Evolutionary conservation across 1,140 invertebrate genomes (phyloP), one percentile per base, ranked within the genome.

Genomic region (Danaus plexippus): DNA sequence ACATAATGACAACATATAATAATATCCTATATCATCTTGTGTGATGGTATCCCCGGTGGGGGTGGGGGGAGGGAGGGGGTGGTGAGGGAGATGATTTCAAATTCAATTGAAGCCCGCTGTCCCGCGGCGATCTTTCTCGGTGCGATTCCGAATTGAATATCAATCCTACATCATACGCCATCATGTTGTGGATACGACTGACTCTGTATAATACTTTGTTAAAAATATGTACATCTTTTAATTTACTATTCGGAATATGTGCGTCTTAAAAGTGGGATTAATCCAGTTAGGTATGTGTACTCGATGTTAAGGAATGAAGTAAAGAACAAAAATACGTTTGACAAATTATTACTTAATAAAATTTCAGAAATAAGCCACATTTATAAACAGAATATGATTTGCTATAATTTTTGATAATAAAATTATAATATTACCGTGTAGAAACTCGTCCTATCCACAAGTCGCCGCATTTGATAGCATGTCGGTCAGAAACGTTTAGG

Each of bases 121-220:
- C 82, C 80, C 82, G 77, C 66, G 75, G 82, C 79, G 82, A 83
- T 85, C 80, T 82, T 83, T 80, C 77, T 77, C 70, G 65, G 67
- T 66, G 69, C 75, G 60, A 75, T 72, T 73, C 72, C 65, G 78
- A 82, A 85, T 85, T 83, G 82, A 85, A 85, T 85, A 85, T 83
- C 78, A 85, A 85, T 85, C 69, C 71, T 66, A 65, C 59, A 71
- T 73, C 67, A 58, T 62, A 54, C 63, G 67, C 64, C 61, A 47
- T 47, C 57, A 41, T 59, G 57, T 9, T 64, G 56, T 70, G 71
- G 67, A 74, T 59, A 66, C 47, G 62, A 55, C 61, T 12, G 15
- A 44, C 45, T 11, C 32, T 58, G 57, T 55, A n/a, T 64, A 52
- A 58, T 18, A 43, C 22, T 15, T 47, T 47, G 32, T 13, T 45